These are phyloP conservation scores for Saguinus imperator DNA, from an alignment of 2,113 vertebrate species.

Conservation along the genomic window DNA sequence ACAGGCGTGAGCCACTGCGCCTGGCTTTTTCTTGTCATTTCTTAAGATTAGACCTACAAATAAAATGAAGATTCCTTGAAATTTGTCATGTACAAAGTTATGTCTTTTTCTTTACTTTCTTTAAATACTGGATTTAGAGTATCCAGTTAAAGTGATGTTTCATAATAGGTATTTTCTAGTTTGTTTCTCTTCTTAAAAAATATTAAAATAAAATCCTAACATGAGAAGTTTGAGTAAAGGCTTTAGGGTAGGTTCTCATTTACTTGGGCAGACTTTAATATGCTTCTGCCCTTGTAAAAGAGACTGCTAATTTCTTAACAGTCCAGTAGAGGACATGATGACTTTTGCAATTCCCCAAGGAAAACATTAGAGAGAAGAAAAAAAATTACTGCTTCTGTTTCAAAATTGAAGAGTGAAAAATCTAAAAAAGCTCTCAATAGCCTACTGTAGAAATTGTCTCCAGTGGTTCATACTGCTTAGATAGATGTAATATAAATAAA, in stretches of 20 bases:
- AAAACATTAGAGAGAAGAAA: neutral
- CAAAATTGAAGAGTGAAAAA: neutral
- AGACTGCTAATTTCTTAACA: neutral
- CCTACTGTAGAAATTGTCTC: neutral
- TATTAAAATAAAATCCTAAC: conserved; percentile 1
- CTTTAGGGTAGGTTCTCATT: neutral
- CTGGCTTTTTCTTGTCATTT: neutral
- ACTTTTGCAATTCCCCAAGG: neutral
- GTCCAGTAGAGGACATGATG: neutral
- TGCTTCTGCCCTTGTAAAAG: neutral
- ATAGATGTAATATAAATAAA: neutral
- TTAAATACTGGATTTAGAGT: neutral
- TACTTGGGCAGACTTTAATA: neutral
- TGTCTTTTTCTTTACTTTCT: conserved; percentile 1
- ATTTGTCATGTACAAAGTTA: neutral
- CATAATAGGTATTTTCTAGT: neutral
- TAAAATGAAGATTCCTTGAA: neutral
- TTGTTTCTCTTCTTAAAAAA: neutral
- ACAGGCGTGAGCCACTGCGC: too few relatives aligned
- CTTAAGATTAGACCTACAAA: neutral
- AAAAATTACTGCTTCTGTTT: neutral
- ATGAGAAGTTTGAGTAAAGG: neutral
- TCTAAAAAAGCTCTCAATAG: neutral
- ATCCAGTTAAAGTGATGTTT: neutral
- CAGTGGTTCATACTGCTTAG: neutral